Conservation (phyloP, 1,140 invertebrate species). For the Bombus vancouverensis region DNA sequence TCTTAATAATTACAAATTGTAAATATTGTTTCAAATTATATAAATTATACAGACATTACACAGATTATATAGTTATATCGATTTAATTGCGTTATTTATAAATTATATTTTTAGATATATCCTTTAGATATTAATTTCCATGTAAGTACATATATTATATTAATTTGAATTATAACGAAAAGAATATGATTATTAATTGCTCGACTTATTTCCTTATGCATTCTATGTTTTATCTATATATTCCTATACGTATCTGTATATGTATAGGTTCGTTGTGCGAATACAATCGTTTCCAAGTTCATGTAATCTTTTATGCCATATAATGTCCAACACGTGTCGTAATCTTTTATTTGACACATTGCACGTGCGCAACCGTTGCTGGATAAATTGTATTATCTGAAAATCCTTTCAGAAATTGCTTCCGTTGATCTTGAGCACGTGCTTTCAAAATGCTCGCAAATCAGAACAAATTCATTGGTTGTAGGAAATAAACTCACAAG, state of each 20-base stretch:
- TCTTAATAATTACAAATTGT: too few relatives aligned
- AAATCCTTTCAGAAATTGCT: slow-evolving; percentile 24
- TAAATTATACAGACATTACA: too few relatives aligned
- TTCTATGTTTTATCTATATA: too few relatives aligned
- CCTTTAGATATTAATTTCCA: background rate
- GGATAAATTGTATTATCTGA: slow-evolving; percentile 30
- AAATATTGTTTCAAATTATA: too few relatives aligned
- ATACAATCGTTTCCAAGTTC: background rate
- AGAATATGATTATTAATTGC: background rate
- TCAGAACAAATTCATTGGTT: background rate
- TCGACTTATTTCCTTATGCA: too few relatives aligned
- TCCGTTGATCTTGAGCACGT: slow-evolving; percentile 13
- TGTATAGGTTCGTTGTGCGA: background rate
- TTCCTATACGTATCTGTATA: background rate
- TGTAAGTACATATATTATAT: background rate
- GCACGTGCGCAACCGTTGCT: background rate
- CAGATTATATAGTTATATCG: too few relatives aligned
- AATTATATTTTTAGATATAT: too few relatives aligned
- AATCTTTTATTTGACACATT: slow-evolving; percentile 20
- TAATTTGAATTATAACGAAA: too few relatives aligned
- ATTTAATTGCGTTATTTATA: too few relatives aligned
- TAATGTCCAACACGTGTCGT: slow-evolving; percentile 7
- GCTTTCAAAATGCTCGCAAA: background rate
- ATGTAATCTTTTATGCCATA: background rate
- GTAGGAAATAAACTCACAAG: background rate